Base-by-base conservation (phyloP, 1,140 invertebrate genomes). In the Macrobrachium rosenbergii region DNA sequence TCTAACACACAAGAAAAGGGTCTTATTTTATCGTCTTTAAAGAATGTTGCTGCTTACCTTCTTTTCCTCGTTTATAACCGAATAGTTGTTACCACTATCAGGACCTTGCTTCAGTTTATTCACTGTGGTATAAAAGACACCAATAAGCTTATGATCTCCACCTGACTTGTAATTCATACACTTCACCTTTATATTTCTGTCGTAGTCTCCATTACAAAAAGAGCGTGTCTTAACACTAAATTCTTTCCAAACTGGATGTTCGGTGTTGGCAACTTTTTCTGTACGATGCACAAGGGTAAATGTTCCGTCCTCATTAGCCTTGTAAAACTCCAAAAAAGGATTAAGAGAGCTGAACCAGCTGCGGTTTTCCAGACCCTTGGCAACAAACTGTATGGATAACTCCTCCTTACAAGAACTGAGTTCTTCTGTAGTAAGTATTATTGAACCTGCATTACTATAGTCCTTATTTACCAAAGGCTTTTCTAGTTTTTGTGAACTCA, bases 151-250 rank as follows among this genome's bases (percentile, higher is more conserved):
- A 91, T 94, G 93, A 64, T 91, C 89, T 23, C 92, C 92, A 89
- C 88, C 91, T 11, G 87, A 72, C 75, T 91, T 92, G 90, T 91
- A 92, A 87, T 93, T 91, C 88, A 90, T 92, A 82, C 91, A 92
- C 60, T 91, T 89, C 72, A 93, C 83, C 90, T 92, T 91, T 17
- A 93, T 89, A 82, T 89, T 91, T 0, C 94, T 92, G 82, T 95
- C 93, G 89, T 93, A 92, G 90, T 95, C 94, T 14, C 94, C 94
- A 91, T 94, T 94, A 90, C 94, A 95, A 16, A 95, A 90, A 8
- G 92, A 91, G 64, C 93, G 90, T 2, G 94, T 91, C 58, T 93
- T 91, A n/a, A 94, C 91, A n/a, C 91, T 91, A 89, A 95, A 93
- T n/a, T 92, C 91, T 89, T 92, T 92, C 94, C 94, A 95, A 17